Base-by-base conservation (phyloP, 2,888 invertebrate genomes). In the Cryptocephalus moraei region DNA sequence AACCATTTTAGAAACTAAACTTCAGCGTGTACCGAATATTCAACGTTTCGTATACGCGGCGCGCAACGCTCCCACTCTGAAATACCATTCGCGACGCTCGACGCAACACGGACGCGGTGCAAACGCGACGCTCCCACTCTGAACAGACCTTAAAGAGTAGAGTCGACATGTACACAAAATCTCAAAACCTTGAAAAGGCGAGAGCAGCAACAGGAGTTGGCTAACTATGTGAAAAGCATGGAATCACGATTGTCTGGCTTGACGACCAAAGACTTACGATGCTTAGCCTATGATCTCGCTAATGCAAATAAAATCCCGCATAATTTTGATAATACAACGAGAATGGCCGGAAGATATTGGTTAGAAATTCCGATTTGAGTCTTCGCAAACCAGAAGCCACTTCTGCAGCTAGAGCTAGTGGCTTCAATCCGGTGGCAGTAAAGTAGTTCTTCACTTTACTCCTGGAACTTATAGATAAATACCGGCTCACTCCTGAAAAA, bases 311-410 rank as follows among this genome's bases (percentile, higher is more conserved):
- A 48, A 14, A 32, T 49, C 22, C 11, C 32, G 32, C 49, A 49
- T 33, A 49, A 33, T 40, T 40, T 45, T 42, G 45, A 44, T 14
- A 11, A 8, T 10, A 32, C n/a, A 6, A 36, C 36, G 13, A 41
- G 50, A 46, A 43, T 48, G 48, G 51, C 53, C 44, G 55, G 51
- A 9, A 49, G 34, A 46, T 43, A 44, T 44, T 54, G 53, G 50
- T 44, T 47, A 3, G 32, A 11, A 40, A 49, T 48, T 38, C 49
- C 9, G 41, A 46, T 11, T 10, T 47, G 10, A 38, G 32, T 36
- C 9, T 47, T 11, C 48, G 43, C 34, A 43, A 41, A 44, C 52
- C 45, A 39, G 43, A 45, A 45, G 48, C 46, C 33, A 51, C 46
- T 9, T 45, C 48, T n/a, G 43, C 43, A 14, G 49, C 50, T 13